Base-by-base conservation (phyloP, 2,888 invertebrate genomes). In the Philereme vetulata region DNA sequence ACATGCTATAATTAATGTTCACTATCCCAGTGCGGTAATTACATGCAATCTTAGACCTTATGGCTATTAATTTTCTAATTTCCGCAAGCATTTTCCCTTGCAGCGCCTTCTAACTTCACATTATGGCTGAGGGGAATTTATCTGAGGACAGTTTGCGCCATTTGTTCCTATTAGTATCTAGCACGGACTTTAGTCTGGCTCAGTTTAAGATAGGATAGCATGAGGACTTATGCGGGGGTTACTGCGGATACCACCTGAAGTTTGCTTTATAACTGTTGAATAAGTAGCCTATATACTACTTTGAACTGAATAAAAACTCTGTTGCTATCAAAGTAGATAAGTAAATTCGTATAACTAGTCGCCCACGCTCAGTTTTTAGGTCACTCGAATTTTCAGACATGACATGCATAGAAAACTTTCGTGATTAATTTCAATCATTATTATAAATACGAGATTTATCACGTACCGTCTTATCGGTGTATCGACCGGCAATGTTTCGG, bases 81-180 rank as follows among this genome's bases (percentile, higher is more conserved):
- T 67, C 60, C 58, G 53, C 51, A 57, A 62, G 64, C 59, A 67
- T 66, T 70, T 67, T 70, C 66, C 65, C 55, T 56, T 62, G 68
- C 68, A 67, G 65, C 64, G 71, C 65, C 76, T 71, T 71, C 72
- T 78, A 67, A 67, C 66, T 70, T 64, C 62, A 63, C 76, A 72
- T 79, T 78, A 78, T 69, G 56, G 72, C 65, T 72, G 71, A 72
- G 59, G 62, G 61, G 71, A 72, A 79, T 79, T 79, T 79, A 79
- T 79, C 73, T 68, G 56, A 61, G 70, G 72, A 67, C 71, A 72
- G 68, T 71, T 56, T 54, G 64, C 45, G 64, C 73, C 72, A 78
- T 79, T 79, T 75, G 73, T 79, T 78, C 74, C 69, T 66, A 79
- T 79, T 77, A 79, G 71, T 63, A 68, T 66, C 66, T 65, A 48